These are phyloP conservation scores for Drosophila sp. DNA, from an alignment of 1,140 invertebrate species.

Conservation along the genomic window DNA sequence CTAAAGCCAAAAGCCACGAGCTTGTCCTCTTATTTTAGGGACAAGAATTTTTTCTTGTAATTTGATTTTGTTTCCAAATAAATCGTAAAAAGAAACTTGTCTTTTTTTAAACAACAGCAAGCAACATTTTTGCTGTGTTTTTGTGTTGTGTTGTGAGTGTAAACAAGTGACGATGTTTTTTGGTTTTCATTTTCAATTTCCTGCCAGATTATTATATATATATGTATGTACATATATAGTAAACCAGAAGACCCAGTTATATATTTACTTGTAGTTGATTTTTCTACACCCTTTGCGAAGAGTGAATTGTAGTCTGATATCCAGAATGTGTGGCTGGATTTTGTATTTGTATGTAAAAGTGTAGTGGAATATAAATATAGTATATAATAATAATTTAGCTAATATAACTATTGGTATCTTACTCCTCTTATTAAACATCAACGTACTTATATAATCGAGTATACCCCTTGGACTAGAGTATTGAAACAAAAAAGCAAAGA, in stretches of 20 bases:
- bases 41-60: slow-evolving; percentile 21
- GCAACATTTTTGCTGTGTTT: not conserved
- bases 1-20: slow-evolving; percentile 2
- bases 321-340: too few relatives aligned
- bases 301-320: too few relatives aligned
- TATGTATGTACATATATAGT: not conserved
- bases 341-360: too few relatives aligned
- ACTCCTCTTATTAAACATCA: too few relatives aligned
- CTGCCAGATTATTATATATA: slow-evolving; percentile 18
- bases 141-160: slow-evolving; percentile 14
- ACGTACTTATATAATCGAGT: too few relatives aligned
- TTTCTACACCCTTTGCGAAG: not conserved
- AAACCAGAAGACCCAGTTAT: not conserved
- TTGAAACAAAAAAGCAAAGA: slow-evolving; percentile 48
- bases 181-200: slow-evolving; percentile 65
- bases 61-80: slow-evolving; percentile 41
- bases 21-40: not conserved
- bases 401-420: too few relatives aligned
- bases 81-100: slow-evolving; percentile 16
- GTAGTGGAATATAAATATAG: too few relatives aligned
- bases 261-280: not conserved
- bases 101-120: not conserved
- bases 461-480: slow-evolving; percentile 50
- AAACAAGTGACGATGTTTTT: slow-evolving; percentile 39
- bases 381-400: too few relatives aligned